Base-by-base conservation (phyloP, 2,113 vertebrate species). In the Onychorhynchus coronatus region DNA sequence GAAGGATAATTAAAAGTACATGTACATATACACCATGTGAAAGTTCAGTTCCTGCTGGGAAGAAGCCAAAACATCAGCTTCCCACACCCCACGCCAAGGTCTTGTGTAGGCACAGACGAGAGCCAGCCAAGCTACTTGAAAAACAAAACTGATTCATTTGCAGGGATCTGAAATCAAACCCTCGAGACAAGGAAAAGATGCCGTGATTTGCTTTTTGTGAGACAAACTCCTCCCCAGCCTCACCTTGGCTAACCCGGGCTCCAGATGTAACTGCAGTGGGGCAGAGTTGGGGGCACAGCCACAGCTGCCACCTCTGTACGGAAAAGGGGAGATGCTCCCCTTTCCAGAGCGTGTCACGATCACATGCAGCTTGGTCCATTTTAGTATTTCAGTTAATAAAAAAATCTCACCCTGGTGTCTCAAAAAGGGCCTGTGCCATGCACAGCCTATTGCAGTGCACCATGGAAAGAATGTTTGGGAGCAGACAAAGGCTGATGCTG, bases 91-190 rank as follows among this genome's bases (percentile, higher is more conserved):
- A 35, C 0, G 7, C 55, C 63, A 52, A 83, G 75, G 50, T 35
- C 65, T 71, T 71, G 55, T 6, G 22, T 11, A 41, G 47, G 73
- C 85, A 74, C 16, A 8, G 52, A 63, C 10, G 71, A 58, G 58
- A 84, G 41, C 62, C 49, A 55, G 67, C n/a, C 35, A 11, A 65
- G 56, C 76, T 56, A 89, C 62, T 76, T 86, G 2, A 70, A 50
- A 96, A 63, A 5, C 63, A 89, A 87, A 92, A n/a, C 17, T 4
- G 4, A 65, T 55, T 55, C 25, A 18, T 41, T 49, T 77, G 58
- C 73, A 61, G 63, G 56, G 46, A 83, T 67, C 73, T n/a, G 58
- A 94, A 95, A 53, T 13, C 81, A 89, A 95, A 65, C 92, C 92
- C 78, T 66, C 1, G 0, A 85, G 92, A 89, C 33, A 77, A 66